Conservation (phyloP, 2,888 invertebrate genomes). For the Diabrotica balteata region DNA sequence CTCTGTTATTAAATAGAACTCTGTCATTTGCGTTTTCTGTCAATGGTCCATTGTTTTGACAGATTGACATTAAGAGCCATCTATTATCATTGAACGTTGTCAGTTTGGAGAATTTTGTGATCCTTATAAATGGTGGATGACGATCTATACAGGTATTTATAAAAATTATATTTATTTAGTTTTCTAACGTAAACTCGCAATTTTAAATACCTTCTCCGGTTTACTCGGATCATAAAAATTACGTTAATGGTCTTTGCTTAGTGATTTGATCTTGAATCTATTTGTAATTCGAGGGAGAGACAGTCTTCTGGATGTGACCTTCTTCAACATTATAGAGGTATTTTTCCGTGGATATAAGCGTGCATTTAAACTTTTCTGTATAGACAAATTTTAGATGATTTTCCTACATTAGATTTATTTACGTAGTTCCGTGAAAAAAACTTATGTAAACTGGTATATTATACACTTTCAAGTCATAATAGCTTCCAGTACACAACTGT, state of each 20-base stretch:
- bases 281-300: constrained; percentile 46
- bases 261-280: constrained; percentile 19
- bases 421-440: no score
- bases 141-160: constrained; percentile 36
- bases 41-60: no score
- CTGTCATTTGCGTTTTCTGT: no score
- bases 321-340: constrained; percentile 26
- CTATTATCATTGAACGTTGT: constrained; percentile 1
- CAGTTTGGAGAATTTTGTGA: constrained; percentile 24
- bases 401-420: no score
- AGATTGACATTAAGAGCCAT: constrained; percentile 8
- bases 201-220: constrained; percentile 10
- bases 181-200: no score
- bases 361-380: no score
- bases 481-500: no score
- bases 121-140: constrained; percentile 37
- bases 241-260: constrained; percentile 12
- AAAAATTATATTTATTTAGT: no score
- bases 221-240: constrained; percentile 22
- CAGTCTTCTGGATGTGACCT: constrained; percentile 41
- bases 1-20: no score
- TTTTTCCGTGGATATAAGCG: constrained; percentile 21
- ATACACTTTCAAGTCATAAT: no score
- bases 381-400: no score
- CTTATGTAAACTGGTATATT: no score